Evolutionary conservation across 2,113 vertebrate genomes (phyloP).

Genomic region (Hiodon alosoides): DNA sequence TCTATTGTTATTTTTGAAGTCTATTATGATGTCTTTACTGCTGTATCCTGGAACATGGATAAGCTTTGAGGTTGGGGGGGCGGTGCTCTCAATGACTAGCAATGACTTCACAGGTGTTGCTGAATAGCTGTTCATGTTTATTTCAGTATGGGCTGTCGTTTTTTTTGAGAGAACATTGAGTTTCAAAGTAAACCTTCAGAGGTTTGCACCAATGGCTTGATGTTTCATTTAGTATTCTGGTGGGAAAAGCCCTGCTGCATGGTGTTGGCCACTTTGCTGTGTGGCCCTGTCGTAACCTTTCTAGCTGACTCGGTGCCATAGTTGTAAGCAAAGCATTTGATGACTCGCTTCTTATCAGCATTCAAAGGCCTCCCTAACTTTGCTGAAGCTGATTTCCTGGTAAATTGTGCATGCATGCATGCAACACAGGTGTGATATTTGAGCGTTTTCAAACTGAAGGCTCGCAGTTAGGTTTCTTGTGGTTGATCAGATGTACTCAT

Average conservation of each 20-base stretch:
- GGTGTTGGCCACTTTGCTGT: neutral
- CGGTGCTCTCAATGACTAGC: neutral
- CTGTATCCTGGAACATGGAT: conserved; percentile 20
- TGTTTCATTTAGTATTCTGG: neutral
- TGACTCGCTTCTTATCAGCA: too few relatives aligned
- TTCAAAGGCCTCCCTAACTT: too few relatives aligned
- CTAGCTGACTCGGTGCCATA: neutral
- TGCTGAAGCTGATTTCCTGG: too few relatives aligned
- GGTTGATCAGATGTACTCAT: too few relatives aligned
- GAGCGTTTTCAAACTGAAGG: too few relatives aligned
- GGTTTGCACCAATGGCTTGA: neutral
- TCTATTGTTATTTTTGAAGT: conserved; percentile 24
- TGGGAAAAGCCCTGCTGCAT: neutral
- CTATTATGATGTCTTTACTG: conserved; percentile 23
- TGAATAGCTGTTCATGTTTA: too few relatives aligned
- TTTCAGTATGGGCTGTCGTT: neutral
- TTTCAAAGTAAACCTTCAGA: neutral
- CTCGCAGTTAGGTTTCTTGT: too few relatives aligned
- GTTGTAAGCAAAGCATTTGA: too few relatives aligned
- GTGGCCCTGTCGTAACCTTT: neutral
- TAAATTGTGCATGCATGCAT: too few relatives aligned
- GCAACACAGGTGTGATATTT: too few relatives aligned
- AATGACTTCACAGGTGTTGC: neutral
- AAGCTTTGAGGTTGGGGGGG: neutral
- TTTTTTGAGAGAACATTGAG: neutral